These are phyloP conservation scores for Tribolium madens DNA, from an alignment of 1,140 invertebrate species.

Conservation along the genomic window DNA sequence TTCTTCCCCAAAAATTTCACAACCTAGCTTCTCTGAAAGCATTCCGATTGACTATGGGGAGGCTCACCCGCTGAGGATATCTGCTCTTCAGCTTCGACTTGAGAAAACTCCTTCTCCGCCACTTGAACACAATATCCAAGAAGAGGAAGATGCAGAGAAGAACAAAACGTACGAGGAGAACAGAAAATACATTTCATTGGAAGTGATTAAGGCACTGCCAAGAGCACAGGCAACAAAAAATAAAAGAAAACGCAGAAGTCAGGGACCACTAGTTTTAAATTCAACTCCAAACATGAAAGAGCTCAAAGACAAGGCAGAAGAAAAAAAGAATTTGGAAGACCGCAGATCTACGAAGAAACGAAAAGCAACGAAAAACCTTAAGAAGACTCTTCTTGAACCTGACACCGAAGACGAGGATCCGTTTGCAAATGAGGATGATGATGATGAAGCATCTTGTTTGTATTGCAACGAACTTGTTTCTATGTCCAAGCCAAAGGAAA, in stretches of 20 bases:
- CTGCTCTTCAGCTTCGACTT: too few species aligned
- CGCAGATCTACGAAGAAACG: neutral
- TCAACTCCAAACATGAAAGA: neutral
- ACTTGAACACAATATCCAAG: too few species aligned
- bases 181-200: neutral
- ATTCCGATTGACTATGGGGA: neutral
- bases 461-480: neutral
- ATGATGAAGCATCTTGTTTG: conserved; percentile 12
- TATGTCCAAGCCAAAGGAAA: neutral
- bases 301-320: conserved; percentile 4
- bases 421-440: neutral
- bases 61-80: neutral
- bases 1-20: neutral
- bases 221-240: neutral
- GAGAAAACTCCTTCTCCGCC: too few species aligned
- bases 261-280: conserved; percentile 4
- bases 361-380: neutral
- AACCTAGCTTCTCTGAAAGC: neutral
- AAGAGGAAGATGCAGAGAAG: neutral
- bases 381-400: neutral
- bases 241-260: neutral
- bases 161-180: neutral
- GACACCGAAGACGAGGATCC: neutral
- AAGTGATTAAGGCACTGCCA: neutral
- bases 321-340: neutral